Conservation (phyloP, 2,888 invertebrate species). For the Marasmarcha lunaedactyla region DNA sequence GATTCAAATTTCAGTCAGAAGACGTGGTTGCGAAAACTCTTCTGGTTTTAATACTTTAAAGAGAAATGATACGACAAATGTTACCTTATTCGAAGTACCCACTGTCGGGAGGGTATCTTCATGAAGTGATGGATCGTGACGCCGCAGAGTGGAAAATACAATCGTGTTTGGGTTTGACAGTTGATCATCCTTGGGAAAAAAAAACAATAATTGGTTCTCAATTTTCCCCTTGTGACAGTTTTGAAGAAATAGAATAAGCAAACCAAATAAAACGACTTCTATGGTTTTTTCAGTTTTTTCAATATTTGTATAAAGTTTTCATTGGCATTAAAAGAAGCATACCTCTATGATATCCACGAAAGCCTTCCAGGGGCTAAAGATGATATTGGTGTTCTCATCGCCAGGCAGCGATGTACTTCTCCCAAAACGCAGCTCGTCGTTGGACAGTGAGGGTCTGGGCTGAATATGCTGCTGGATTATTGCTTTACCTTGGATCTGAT, state of each 20-base stretch:
- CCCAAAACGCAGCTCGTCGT: constrained; percentile 36
- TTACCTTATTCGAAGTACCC: constrained; percentile 50
- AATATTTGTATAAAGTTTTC: too few species aligned
- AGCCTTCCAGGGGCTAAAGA: constrained; percentile 63
- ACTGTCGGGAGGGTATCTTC: constrained; percentile 52
- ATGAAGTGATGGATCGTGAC: constrained; percentile 34
- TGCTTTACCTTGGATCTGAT: constrained; percentile 59
- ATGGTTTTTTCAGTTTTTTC: too few species aligned
- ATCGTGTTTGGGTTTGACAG: constrained; percentile 55
- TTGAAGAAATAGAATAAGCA: too few species aligned
- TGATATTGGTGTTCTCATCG: constrained; percentile 58
- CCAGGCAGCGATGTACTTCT: constrained; percentile 34
- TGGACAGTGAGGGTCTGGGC: constrained; percentile 54
- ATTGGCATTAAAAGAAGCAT: constrained; percentile 3
- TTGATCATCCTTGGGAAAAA: constrained; percentile 44
- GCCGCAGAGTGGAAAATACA: constrained; percentile 49
- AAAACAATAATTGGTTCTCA: too few species aligned
- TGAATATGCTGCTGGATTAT: constrained; percentile 57
- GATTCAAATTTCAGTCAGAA: too few species aligned
- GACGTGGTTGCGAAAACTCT: too few species aligned
- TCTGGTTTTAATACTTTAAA: too few species aligned
- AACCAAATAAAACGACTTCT: too few species aligned
- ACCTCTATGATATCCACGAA: constrained; percentile 62
- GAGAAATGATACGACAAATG: too few species aligned
- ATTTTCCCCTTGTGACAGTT: too few species aligned